Evolutionary conservation across 2,113 vertebrate genomes (phyloP).

Genomic region (Raja brachyura): DNA sequence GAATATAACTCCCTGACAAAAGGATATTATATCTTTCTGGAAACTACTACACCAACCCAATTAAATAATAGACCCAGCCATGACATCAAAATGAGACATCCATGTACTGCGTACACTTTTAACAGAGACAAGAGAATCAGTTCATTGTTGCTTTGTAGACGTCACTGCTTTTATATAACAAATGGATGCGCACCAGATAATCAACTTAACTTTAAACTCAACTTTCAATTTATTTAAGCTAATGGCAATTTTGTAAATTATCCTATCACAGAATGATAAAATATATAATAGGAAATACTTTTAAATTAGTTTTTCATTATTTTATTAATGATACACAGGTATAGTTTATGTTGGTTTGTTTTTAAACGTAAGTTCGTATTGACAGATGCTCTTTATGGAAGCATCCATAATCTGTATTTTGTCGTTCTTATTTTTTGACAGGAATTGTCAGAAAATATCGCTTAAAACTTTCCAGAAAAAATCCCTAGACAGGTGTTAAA

Average conservation of each 20-base stretch:
- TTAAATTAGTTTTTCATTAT: too few relatives aligned
- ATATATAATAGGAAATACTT: background rate
- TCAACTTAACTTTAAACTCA: too few relatives aligned
- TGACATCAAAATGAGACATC: background rate
- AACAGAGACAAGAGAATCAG: background rate
- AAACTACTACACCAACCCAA: background rate
- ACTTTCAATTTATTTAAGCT: background rate
- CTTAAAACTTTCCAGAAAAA: background rate
- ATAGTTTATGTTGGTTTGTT: too few relatives aligned
- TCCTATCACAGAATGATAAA: background rate
- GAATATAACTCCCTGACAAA: background rate
- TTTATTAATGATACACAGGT: too few relatives aligned
- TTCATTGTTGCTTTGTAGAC: background rate
- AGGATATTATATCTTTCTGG: background rate
- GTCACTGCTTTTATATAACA: background rate
- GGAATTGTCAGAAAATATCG: background rate
- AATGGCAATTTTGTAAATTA: background rate
- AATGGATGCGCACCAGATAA: background rate
- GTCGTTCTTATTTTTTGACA: background rate
- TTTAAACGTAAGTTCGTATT: too few relatives aligned
- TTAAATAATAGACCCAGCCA: background rate
- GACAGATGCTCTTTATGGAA: too few relatives aligned
- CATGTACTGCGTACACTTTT: background rate
- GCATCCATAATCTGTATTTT: too few relatives aligned
- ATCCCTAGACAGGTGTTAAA: background rate